phyloP scores from a whole-genome alignment of 2,888 invertebrate species.

The Andrena bicolor region DNA sequence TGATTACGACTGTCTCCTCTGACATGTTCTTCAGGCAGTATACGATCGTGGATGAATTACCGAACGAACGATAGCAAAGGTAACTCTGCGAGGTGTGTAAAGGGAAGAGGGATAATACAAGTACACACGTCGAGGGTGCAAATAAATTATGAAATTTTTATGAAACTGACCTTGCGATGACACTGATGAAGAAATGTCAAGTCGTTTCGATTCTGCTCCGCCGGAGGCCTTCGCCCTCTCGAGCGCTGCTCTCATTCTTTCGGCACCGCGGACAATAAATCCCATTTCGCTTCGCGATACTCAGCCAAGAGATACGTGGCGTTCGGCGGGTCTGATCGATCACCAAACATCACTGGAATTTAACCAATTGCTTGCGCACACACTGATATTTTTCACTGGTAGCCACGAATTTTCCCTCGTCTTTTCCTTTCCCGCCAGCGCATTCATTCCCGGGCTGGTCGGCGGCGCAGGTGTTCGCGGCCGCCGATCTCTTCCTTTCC shows the following conservation, averaged over 20 bases:
- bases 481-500: not conserved
- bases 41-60: not conserved
- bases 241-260: constrained; percentile 47
- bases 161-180: constrained; percentile 81
- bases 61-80: not conserved
- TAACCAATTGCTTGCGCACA: constrained; percentile 42
- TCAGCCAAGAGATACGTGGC: constrained; percentile 31
- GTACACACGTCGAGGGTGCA: not conserved
- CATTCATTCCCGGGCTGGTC: not conserved
- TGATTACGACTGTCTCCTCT: constrained; percentile 1
- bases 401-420: constrained; percentile 31
- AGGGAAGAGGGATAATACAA: not conserved
- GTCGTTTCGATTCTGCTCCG: constrained; percentile 72
- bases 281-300: constrained; percentile 27
- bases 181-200: constrained; percentile 75
- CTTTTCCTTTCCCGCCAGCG: constrained; percentile 17
- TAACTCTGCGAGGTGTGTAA: not conserved
- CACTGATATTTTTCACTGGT: constrained; percentile 59
- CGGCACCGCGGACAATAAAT: constrained; percentile 32
- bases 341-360: constrained; percentile 63
- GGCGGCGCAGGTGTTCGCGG: constrained; percentile 18
- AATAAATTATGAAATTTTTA: constrained; percentile 29
- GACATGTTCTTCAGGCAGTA: constrained; percentile 55
- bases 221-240: constrained; percentile 65
- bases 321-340: constrained; percentile 34